phyloP scores from a whole-genome alignment of 2,113 vertebrate species.

The Engraulis encrasicolus region DNA sequence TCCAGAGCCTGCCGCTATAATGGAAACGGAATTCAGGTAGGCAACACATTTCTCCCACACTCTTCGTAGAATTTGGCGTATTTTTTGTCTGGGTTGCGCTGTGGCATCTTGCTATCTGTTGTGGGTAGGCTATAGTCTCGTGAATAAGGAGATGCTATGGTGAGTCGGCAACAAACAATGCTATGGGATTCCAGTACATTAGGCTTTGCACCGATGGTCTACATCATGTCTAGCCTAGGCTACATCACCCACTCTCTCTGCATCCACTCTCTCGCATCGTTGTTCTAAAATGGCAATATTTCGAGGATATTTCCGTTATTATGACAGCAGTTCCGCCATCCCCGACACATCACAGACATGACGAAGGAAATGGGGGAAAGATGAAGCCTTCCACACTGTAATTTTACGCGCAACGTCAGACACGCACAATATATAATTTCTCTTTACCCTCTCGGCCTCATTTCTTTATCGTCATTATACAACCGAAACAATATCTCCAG shows the following conservation, averaged over 20 bases:
- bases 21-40: constrained; percentile 68
- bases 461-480: constrained; percentile 54
- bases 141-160: not conserved
- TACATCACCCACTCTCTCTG: too few species aligned
- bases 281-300: too few species aligned
- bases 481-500: constrained; percentile 36
- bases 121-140: not conserved
- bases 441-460: constrained; percentile 10
- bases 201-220: not conserved
- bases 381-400: not conserved
- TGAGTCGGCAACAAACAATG: constrained; percentile 31
- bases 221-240: too few species aligned
- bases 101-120: not conserved
- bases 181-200: constrained; percentile 53
- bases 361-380: not conserved
- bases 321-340: not conserved
- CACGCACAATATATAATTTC: not conserved
- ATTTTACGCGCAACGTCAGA: constrained; percentile 12
- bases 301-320: not conserved
- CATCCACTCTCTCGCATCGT: too few species aligned
- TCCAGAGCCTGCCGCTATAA: constrained; percentile 52
- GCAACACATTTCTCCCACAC: constrained; percentile 33
- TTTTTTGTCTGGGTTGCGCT: not conserved
- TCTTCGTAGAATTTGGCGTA: constrained; percentile 13
- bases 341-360: not conserved